Percentiles rank a stretch among this genome's conserved stretches.
Conservation (phyloP, 92 coral and sea anemone species). For the Anthopleura xanthogrammica region DNA sequence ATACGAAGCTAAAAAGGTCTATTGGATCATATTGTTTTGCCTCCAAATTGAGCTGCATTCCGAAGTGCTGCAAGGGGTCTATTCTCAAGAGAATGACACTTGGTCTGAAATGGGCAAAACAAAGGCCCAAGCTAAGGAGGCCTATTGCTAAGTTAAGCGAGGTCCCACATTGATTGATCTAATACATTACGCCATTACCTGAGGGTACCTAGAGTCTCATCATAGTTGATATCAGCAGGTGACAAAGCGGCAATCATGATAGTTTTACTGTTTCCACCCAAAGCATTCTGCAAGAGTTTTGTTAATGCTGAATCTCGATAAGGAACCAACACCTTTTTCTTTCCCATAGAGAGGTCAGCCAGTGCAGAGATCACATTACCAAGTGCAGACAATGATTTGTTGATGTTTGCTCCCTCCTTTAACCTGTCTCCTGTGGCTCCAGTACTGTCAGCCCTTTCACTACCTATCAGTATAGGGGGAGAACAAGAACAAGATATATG, state of each 20-base stretch:
- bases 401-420: conserved; percentile 99
- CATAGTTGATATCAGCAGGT: conserved; percentile 98
- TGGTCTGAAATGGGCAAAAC: no score
- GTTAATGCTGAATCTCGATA: conserved; percentile 98
- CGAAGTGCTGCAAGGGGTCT: no score
- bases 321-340: conserved; percentile 97
- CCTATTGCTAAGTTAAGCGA: no score
- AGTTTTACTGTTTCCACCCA: conserved; percentile 99
- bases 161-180: no score
- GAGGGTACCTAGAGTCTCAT: conserved; percentile 92
- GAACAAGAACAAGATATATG: background rate
- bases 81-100: no score
- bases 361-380: conserved; percentile 98
- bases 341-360: conserved; percentile 98
- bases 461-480: conserved; percentile 48
- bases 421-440: conserved; percentile 98
- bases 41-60: no score
- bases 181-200: conserved; percentile 43
- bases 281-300: conserved; percentile 93
- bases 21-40: no score
- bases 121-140: no score
- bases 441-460: conserved; percentile 99
- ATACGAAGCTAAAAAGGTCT: no score
- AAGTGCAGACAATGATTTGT: conserved; percentile 92
- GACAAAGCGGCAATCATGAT: conserved; percentile 99